Conservation (phyloP, 2,797 vertebrate genomes). For the Hoplostethus mediterraneus region DNA sequence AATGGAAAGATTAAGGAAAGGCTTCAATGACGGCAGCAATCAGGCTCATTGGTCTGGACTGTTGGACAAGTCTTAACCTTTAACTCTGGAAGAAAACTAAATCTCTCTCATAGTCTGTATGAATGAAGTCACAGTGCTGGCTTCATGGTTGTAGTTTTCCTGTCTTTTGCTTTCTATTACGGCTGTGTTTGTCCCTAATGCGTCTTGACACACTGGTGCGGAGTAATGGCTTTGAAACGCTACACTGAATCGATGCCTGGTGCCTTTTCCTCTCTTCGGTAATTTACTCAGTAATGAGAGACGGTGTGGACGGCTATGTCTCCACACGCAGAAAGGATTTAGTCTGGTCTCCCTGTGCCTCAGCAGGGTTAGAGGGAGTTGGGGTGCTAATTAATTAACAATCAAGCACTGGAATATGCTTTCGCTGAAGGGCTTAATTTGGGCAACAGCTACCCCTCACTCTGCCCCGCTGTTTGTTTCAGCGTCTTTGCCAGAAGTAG, state of each 20-base stretch:
- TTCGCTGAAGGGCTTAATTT: constrained; percentile 70
- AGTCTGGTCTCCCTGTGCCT: constrained; percentile 75
- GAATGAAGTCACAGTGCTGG: constrained; percentile 35
- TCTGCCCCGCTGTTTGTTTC: constrained; percentile 8
- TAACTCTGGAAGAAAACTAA: constrained; percentile 22
- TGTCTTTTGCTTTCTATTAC: constrained; percentile 62
- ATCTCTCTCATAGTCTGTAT: not conserved
- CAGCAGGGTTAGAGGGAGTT: constrained; percentile 57
- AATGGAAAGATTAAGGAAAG: constrained; percentile 12
- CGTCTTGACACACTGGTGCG: constrained; percentile 71
- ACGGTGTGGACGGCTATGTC: constrained; percentile 65
- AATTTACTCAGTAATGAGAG: constrained; percentile 82
- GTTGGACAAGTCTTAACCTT: not conserved
- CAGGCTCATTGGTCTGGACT: not conserved
- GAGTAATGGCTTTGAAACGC: constrained; percentile 78
- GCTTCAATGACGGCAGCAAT: constrained; percentile 25
- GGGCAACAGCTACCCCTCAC: constrained; percentile 50
- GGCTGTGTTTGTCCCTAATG: constrained; percentile 65
- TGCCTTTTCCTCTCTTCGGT: constrained; percentile 78
- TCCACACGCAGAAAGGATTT: constrained; percentile 54
- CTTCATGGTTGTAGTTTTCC: constrained; percentile 41
- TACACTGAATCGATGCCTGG: constrained; percentile 79
- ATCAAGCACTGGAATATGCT: constrained; percentile 63
- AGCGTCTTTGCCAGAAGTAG: constrained; percentile 32
- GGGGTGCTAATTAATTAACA: constrained; percentile 80